Evolutionary conservation across 2,113 vertebrate species (phyloP).

Genomic region (Carassius carassius): DNA sequence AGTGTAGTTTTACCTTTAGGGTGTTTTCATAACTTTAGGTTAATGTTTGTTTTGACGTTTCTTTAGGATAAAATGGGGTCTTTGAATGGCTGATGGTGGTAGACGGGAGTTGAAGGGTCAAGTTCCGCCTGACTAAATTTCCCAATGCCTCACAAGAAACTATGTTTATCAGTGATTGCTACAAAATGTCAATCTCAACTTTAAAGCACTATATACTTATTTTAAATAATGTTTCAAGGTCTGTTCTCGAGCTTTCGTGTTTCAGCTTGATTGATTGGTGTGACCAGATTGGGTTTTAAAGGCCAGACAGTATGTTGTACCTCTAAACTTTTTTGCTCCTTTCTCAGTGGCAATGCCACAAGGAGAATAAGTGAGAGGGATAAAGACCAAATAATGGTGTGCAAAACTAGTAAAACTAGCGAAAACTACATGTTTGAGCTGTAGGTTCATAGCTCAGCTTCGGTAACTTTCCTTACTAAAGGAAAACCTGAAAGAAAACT

Average conservation of each 20-base stretch:
- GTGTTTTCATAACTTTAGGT: constrained; percentile 10
- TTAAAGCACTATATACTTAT: neutral
- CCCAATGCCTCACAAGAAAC: constrained; percentile 4
- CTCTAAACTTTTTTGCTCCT: constrained; percentile 27
- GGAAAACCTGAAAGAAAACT: constrained; percentile 26
- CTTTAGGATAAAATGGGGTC: constrained; percentile 37
- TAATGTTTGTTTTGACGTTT: constrained; percentile 48
- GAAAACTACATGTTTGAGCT: neutral
- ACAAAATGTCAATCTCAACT: neutral
- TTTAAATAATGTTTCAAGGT: neutral
- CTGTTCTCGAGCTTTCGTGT: constrained; percentile 11
- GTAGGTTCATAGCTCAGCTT: constrained; percentile 6
- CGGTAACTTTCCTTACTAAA: constrained; percentile 13
- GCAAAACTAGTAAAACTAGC: neutral
- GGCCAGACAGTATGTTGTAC: constrained; percentile 43
- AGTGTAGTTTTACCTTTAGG: constrained; percentile 22
- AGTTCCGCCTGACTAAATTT: constrained; percentile 34
- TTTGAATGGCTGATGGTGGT: constrained; percentile 25
- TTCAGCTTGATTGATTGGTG: constrained; percentile 17
- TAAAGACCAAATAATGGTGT: neutral
- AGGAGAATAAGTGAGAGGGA: neutral
- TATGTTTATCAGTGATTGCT: neutral
- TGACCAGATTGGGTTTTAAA: constrained; percentile 37
- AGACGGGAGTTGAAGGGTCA: neutral
- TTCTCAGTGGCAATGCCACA: constrained; percentile 30